Evolutionary conservation across 2,113 vertebrate genomes (phyloP), one percentile per base, ranked within the genome.

Genomic region (Myiagra hebetior): DNA sequence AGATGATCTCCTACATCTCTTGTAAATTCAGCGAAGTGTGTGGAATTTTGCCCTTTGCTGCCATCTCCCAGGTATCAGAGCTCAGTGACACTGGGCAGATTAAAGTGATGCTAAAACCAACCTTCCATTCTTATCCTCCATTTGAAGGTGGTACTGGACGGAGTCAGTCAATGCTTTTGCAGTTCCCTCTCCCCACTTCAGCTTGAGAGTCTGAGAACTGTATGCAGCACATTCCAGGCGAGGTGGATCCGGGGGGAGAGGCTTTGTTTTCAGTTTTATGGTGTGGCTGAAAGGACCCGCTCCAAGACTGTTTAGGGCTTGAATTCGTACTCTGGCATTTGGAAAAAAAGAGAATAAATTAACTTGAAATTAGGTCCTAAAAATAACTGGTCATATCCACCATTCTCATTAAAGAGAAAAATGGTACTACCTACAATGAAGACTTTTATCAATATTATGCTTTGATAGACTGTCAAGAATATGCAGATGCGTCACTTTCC

Each of bases 191-290:
- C 99, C 99, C 99, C 99, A 99, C 96, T 99, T 99, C 92, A 99
- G 98, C 98, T 99, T 98, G 96, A 99, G 99, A 94, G 99, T 99
- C 97, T 99, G 99, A 97, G 99, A 99, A 98, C 98, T 99, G 98
- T 98, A 99, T 41, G 98, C 99, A 52, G 98, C 99, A 97, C 99
- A 99, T 98, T 99, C 99, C 96, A 99, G 98, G 59, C 99, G 99
- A 67, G 99, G 99, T 9, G 99, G 99, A 77, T 98, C 98, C 1
- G 99, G 99, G 35, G 99, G 99, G 11, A 99, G 98, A 90, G 99
- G 99, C 95, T 99, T 99, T 46, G 99, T 99, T 98, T 99, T 99
- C 98, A 99, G 97, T 97, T 99, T 99, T 96, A 99, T 98, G 93
- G 98, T 98, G 97, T 99, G 99, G 97, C 99, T 99, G 97, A 99